Base-by-base conservation (phyloP, 2,113 vertebrate species). In the Regulus satrapa region DNA sequence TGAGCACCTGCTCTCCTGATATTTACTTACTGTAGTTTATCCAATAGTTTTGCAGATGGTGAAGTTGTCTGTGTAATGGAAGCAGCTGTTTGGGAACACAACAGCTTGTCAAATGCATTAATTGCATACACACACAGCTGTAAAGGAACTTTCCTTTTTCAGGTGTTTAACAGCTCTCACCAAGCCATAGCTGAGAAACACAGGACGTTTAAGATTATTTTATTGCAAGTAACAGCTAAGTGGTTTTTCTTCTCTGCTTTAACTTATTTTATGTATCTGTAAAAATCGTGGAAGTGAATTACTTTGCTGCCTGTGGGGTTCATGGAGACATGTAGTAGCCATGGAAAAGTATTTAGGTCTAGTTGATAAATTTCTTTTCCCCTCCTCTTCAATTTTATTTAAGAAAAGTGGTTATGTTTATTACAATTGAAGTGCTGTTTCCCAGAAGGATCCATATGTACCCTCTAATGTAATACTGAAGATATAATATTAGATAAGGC, bases 11-110 rank as follows among this genome's bases (percentile, higher is more conserved):
- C 90, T 94, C 48, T 92, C 79, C 76, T 97, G 96, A 71, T 96
- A 97, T 97, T 97, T 97, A 94, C 96, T 95, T 80, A 49, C 56
- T 88, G 85, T 88, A 84, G 79, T 96, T 97, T 92, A 92, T 88
- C 92, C 80, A 78, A 43, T 95, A 84, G 89, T 84, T 96, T 83
- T 96, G 92, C 96, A 97, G 95, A 72, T 96, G 95, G 95, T 51
- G 29, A 88, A 92, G 79, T 92, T 93, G 94, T 96, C 80, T 29
- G 7, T 71, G 12, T 92, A 96, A 95, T 96, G 81, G 90, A 94
- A 92, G 88, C 95, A 97, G 95, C 95, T 96, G 96, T 94, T 96
- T 92, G 72, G 85, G 90, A 96, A 46, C 90, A 88, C 92, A 93
- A 29, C 96, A 96, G 95, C 92, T 94, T 96, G 90, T 86, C 85